Base-by-base conservation (phyloP, 2,888 invertebrate species). In the Notodonta dromedarius region DNA sequence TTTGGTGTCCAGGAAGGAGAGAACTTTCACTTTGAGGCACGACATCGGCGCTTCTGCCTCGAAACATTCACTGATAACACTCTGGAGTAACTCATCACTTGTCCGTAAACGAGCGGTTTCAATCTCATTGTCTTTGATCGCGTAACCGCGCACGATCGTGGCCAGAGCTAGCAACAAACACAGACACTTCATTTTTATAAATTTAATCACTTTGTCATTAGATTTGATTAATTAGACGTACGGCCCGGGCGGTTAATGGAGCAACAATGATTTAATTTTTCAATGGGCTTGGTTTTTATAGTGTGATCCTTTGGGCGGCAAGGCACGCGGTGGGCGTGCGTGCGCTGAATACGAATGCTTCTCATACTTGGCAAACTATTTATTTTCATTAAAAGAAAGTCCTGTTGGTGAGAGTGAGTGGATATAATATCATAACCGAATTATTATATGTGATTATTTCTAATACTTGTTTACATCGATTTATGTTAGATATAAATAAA, bases 21-120 rank as follows among this genome's bases (percentile, higher is more conserved):
- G 92, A 77, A 97, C 96, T 90, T 96, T 96, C 86, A 95, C 95
- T 90, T 97, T 97, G 73, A 97, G 94, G 79, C 97, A 97, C 56
- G 94, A 92, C 84, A 95, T 94, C 85, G 96, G 96, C 8, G 95
- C 95, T 65, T 95, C 94, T 56, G 94, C 94, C 73, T 94, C 94
- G 82, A 96, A 95, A 92, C 97, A 97, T 83, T 96, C 95, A 90
- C 95, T 95, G 76, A 97, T 93, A 78, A 96, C 95, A 81, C 95
- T 94, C 63, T 95, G 94, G 74, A 97, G 94, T 56, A 97, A 90
- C 84, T 96, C 95, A 76, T 96, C 96, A 85, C 96, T 95, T 70
- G 94, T 94, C 76, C 91, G 85, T 75, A 96, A 94, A 66, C 95
- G 92, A 53, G 94, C 92, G 51, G 94, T 92, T 62, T 94, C 90